Conservation (phyloP, 2,113 vertebrate species). For the Chionodraco myersi region DNA sequence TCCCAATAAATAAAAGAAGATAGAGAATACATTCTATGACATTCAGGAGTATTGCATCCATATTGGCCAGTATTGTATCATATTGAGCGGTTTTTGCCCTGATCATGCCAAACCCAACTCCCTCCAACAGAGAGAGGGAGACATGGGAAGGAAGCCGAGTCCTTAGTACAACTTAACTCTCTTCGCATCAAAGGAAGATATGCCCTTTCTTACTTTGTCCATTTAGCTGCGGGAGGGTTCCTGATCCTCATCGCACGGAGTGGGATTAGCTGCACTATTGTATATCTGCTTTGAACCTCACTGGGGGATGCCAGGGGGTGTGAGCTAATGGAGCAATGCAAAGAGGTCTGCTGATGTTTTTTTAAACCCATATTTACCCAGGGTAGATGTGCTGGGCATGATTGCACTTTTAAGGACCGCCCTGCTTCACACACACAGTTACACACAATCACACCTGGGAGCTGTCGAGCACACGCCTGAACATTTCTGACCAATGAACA, state of each 20-base stretch:
- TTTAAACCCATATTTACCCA: conserved; percentile 45
- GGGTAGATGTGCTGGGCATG: conserved; percentile 35
- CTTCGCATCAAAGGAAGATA: conserved; percentile 65
- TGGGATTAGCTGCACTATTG: conserved; percentile 66
- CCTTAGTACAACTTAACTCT: conserved; percentile 38
- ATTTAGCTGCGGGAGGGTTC: conserved; percentile 51
- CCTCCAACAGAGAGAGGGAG: conserved; percentile 12
- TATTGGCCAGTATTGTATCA: conserved; percentile 7
- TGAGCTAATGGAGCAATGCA: conserved; percentile 62
- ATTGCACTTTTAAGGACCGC: conserved; percentile 45
- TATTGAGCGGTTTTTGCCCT: conserved; percentile 1
- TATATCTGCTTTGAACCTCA: conserved; percentile 73
- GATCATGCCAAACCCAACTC: conserved; percentile 7
- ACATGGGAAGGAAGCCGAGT: conserved; percentile 22
- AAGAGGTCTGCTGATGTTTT: conserved; percentile 49
- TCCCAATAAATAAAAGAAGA: not conserved
- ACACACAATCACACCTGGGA: conserved; percentile 42
- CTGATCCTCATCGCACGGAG: not conserved
- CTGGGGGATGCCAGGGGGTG: conserved; percentile 75
- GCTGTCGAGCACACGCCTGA: conserved; percentile 5
- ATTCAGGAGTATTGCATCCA: not conserved
- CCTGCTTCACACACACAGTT: conserved; percentile 31
- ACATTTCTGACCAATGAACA: conserved; percentile 2
- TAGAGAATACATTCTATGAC: not conserved
- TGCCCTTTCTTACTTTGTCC: conserved; percentile 59